Base-by-base conservation (phyloP, 2,888 invertebrate species). In the Dynastes grantii region DNA sequence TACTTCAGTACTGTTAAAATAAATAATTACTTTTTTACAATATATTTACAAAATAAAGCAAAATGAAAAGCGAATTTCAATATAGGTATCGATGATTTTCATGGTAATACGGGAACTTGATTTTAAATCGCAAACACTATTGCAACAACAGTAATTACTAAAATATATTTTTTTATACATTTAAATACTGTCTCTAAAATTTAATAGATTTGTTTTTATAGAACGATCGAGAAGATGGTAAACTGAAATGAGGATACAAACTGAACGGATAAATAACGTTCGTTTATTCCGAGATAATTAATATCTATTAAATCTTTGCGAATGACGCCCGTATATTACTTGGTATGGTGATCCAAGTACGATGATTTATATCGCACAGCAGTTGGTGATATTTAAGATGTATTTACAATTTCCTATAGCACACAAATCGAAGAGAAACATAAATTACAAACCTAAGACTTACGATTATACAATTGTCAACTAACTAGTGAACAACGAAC, bases 11-110 rank as follows among this genome's bases (percentile, higher is more conserved):
- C 27, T 27, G 45, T 27, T 40, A 61, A 61, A 75, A 75, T 75
- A 75, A 75, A 75, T 75, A 49, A 49, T 49, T 51, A 51, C 29
- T 65, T 70, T 61, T 75, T 63, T 75, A 75, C 73, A 75, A 63
- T 45, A 49, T 75, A 75, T 75, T 75, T 75, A 75, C 73, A 75
- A 55, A 55, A 55, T 6, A 22, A n/a, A 55, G 6, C 22, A 55
- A 55, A 55, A 55, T n/a, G 1, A 16, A 53, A 53, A 55, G 45
- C 8, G 11, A 11, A 11, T 45, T 8, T 11, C 8, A 45, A 11
- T 45, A 11, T 45, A 11, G 11, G 45, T 8, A 45, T 11, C 11
- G 8, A 45, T 11, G 45, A 45, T 45, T 45, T 45, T 45, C 11
- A 45, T 45, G 32, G 32, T 37, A 37, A 37, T 37, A 37, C 32